phyloP scores from a whole-genome alignment of 2,113 vertebrate genomes.

The Mirounga angustirostris region DNA sequence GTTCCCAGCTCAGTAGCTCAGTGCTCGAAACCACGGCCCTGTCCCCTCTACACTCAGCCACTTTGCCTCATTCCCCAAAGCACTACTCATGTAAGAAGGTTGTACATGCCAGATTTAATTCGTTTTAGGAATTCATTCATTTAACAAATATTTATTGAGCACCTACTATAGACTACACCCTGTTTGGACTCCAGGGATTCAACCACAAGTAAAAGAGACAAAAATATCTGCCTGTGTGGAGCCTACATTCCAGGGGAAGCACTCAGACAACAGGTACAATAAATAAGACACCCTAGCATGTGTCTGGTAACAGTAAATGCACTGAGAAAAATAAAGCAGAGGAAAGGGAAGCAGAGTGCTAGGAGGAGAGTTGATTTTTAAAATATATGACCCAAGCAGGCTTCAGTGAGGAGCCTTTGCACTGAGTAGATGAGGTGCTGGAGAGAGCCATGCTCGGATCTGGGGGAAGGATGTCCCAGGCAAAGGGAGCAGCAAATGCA shows the following conservation, averaged over 20 bases:
- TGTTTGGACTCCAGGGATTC: background rate
- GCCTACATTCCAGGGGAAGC: background rate
- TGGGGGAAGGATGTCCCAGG: background rate
- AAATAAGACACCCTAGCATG: background rate
- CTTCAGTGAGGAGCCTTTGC: background rate
- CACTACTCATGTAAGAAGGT: background rate
- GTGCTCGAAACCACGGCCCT: background rate
- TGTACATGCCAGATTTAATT: background rate
- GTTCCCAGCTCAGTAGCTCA: background rate
- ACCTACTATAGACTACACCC: background rate
- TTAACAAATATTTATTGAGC: conserved; percentile 11
- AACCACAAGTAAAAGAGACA: background rate
- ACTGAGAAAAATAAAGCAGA: background rate
- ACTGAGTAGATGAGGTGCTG: background rate
- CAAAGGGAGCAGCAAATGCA: background rate
- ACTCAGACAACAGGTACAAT: background rate
- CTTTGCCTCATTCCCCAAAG: background rate
- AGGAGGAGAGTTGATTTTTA: background rate
- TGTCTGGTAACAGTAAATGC: background rate
- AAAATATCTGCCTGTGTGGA: background rate
- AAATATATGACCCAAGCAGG: background rate
- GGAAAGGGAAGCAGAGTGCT: background rate
- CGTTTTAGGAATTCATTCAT: background rate
- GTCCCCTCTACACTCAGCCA: background rate
- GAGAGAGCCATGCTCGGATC: background rate